Base-by-base conservation (phyloP, 2,113 vertebrate species). In the Aspidoscelis tigris region DNA sequence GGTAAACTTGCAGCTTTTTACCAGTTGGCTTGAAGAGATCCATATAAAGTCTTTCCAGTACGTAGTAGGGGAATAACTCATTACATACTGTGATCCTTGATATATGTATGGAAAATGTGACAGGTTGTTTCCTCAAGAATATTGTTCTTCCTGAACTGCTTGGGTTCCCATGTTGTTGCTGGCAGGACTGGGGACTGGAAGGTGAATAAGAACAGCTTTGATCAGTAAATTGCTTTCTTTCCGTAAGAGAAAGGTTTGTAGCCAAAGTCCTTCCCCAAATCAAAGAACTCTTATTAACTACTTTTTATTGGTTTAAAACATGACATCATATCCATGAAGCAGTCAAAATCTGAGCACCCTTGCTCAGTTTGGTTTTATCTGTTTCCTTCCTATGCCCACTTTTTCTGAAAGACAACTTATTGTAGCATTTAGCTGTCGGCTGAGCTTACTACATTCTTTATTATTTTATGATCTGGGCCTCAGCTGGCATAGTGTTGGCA, bases 171-270 rank as follows among this genome's bases (percentile, higher is more conserved):
- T 91, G 93, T 88, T 83, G 58, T 79, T 93, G 79, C 85, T 94
- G 80, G 85, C 89, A 90, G 89, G 93, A 89, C 89, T 93, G 92
- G 85, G 83, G 81, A 75, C 87, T 64, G 90, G 44, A 53, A 21
- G 47, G 22, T 50, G 73, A 75, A 75, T 18, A 78, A 78, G 55
- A 33, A 9, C 78, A 88, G 82, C 88, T 93, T 93, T 93, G 91
- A 92, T 93, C 90, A 89, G 86, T 82, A 83, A 88, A 81, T 83
- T 82, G 80, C 88, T 88, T 70, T 86, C 55, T 91, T 84, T 89
- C 77, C 80, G 26, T 50, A 71, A 68, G 85, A 80, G 61, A 70
- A 86, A 79, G 87, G 33, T 87, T 87, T 88, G 88, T 90, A 90
- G 81, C 82, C 61, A 70, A 71, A 85, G 82, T 65, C 65, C 78